Percentiles rank a stretch among this genome's conserved stretches.
phyloP scores from a whole-genome alignment of 2,113 vertebrate species.

The Brachirus orientalis region DNA sequence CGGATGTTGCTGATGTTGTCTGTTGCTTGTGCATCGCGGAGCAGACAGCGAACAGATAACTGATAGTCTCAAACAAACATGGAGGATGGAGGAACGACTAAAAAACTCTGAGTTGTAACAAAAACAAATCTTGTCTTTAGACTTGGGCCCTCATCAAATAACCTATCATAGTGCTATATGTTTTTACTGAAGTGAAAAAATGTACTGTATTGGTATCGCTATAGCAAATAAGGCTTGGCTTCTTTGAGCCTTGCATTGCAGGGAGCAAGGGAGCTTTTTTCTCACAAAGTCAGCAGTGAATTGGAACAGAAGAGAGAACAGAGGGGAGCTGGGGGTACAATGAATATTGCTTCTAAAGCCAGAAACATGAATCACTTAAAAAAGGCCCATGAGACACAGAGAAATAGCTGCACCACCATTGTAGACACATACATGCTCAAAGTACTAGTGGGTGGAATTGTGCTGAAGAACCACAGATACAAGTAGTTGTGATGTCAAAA shows the following conservation, averaged over 20 bases:
- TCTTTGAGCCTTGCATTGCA: constrained; percentile 28
- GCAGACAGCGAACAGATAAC: too few species aligned
- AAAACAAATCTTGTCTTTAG: background rate
- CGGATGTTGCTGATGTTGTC: too few species aligned
- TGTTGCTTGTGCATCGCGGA: too few species aligned
- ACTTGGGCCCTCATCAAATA: background rate
- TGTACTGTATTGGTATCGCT: constrained; percentile 9
- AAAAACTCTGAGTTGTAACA: background rate
- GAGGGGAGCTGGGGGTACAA: constrained; percentile 20
- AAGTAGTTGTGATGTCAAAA: background rate
- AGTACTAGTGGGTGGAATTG: background rate
- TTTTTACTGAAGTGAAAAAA: constrained; percentile 30
- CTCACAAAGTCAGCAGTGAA: constrained; percentile 26
- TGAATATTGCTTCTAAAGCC: constrained; percentile 53
- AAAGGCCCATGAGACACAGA: constrained; percentile 50
- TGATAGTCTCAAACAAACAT: too few species aligned
- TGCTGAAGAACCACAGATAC: too few species aligned
- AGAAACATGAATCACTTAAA: constrained; percentile 59
- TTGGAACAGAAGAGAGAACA: constrained; percentile 34
- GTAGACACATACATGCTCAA: constrained; percentile 5
- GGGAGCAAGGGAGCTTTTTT: constrained; percentile 42
- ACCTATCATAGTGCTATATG: background rate
- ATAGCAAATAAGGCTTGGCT: constrained; percentile 33
- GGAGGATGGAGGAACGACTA: background rate
- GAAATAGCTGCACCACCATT: constrained; percentile 23